Base-by-base conservation (phyloP, 2,797 vertebrate species). In the Phaenicophaeus curvirostris region DNA sequence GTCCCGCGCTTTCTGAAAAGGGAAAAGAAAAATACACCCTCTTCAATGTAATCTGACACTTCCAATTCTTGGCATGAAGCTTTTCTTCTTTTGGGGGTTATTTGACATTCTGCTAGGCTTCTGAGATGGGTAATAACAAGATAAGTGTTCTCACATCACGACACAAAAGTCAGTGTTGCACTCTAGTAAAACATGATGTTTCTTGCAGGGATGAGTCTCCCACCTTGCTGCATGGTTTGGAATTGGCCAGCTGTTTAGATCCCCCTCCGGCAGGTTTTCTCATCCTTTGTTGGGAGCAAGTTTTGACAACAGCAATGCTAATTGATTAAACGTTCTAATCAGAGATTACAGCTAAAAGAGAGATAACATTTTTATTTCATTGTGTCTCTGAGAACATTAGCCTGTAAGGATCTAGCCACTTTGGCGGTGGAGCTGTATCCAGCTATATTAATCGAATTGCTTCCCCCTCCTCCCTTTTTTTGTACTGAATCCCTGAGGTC, bases 281-380 rank as follows among this genome's bases (percentile, higher is more conserved):
- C 68, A 96, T 97, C 89, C 76, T 30, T 95, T 97, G 96, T 96
- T 94, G 95, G 96, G 94, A 98, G 96, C 97, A 97, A 98, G 97
- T 98, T 98, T 98, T 98, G 97, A 98, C 98, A 98, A 98, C 97
- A 97, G 93, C 96, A 95, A 95, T 95, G 96, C 98, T 98, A 98
- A 98, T 98, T 98, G 98, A 98, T 98, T 96, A 97, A 97, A 97
- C 97, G 96, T 97, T 98, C 97, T 97, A 97, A 95, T 97, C 96
- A 96, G 96, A 97, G 97, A 98, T 97, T 97, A 98, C 96, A 96
- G 96, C 66, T 79, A 33, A 87, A 82, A 72, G 85, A 78, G 66
- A 86, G 96, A 97, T 92, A 94, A 94, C 86, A 37, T 85, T 96
- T 97, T 96, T 87, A 86, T 75, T 95, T 97, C 87, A 51, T 93